Evolutionary conservation across 2,797 vertebrate species (phyloP).

Genomic region (Ptychobarbus kaznakovi): DNA sequence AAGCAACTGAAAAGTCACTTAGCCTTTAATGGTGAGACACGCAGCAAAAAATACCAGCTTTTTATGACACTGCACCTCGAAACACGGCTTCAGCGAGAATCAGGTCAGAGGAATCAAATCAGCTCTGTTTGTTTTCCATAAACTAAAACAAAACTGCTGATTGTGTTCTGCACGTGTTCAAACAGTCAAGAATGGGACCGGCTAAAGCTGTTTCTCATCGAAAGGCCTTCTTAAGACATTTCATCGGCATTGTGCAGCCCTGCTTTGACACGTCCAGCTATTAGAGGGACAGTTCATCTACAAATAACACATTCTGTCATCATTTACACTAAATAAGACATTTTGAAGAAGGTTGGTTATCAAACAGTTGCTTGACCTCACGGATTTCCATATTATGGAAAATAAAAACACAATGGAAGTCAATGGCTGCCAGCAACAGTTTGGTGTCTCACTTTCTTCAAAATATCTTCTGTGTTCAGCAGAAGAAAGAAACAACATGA

Average conservation of each 20-base stretch:
- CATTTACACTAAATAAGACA: neutral
- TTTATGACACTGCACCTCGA: neutral
- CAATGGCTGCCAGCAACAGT: neutral
- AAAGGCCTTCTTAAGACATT: neutral
- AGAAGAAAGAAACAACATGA: neutral
- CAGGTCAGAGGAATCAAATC: neutral
- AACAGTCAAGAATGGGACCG: neutral
- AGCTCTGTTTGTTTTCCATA: neutral
- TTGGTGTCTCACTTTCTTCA: neutral
- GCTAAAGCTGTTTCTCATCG: neutral
- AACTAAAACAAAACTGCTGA: neutral
- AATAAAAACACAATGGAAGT: neutral
- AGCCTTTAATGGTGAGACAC: neutral
- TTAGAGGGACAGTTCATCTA: neutral
- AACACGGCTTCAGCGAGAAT: neutral
- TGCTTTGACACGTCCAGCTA: neutral
- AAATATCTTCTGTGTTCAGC: neutral
- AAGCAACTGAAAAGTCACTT: conserved; percentile 43
- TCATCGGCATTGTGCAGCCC: neutral
- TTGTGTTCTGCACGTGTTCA: neutral
- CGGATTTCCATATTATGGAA: neutral
- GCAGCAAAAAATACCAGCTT: conserved; percentile 1
- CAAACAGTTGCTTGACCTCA: neutral
- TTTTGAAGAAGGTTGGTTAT: neutral
- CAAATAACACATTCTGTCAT: neutral